Evolutionary conservation across 2,797 vertebrate genomes (phyloP), one percentile per base, ranked within the genome.

Genomic region (Sarcoramphus papa): DNA sequence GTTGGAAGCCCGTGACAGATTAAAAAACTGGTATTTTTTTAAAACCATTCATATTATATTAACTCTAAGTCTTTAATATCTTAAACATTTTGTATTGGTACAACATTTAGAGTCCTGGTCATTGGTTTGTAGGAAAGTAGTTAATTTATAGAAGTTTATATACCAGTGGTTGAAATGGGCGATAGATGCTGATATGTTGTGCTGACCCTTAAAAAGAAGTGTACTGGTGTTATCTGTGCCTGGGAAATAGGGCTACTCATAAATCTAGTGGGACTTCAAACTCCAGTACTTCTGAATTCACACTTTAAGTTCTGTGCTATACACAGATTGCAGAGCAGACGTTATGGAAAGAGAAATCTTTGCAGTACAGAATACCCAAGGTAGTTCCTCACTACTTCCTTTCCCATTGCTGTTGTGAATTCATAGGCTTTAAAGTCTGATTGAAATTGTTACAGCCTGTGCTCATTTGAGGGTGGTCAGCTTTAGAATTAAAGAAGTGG

Each of bases 1-100:
- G 95, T 98, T 99, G 94, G 99, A 99, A 98, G 99, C 99, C 77
- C 98, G 99, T 96, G 99, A 99, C 98, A 98, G 98, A 96, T 99
- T 99, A 97, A 99, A 99, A 98, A 99, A 99, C 98, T 99, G 98
- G 98, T 98, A 98, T 97, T 98, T 98, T 97, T 97, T 97, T 95
- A 94, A 96, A 97, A 92, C 95, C 93, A 93, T 97, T 97, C 94
- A 97, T 97, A 90, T 95, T 96, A 27, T 97, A 81, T 95, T 96
- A 92, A 95, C 85, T 93, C 83, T 90, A 95, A 97, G 92, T 96
- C 62, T 95, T 95, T 96, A 91, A 82, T 93, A 96, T 96, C 75
- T 72, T 93, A 88, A 93, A 54, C 77, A 79, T 83, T 96, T 92
- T 96, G 76, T 95, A 74, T 93, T 92, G 51, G 47, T 96, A 89